Base-by-base conservation (phyloP, 2,888 invertebrate species). In the Unio pictorum region DNA sequence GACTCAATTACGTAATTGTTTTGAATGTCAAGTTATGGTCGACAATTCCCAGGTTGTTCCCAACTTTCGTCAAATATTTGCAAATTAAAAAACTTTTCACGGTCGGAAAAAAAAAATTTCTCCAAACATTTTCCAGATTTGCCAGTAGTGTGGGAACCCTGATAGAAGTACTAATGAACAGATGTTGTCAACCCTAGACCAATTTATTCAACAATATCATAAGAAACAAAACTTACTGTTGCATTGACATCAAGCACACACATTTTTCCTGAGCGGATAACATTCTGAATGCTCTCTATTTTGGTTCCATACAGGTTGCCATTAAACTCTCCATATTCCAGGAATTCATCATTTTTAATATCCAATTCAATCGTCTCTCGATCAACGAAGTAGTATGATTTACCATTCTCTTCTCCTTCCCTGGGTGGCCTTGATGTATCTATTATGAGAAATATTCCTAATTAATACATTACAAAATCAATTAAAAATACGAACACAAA, bases 211-310 rank as follows among this genome's bases (percentile, higher is more conserved):
- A 8, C n/a, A 58, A 58, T 23, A 58, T 58, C 11, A 15, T 7
- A 0, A 23, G 58, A 58, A 58, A 26, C 11, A 34, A 45, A 55
- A 81, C 86, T 79, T 78, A 91, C 91, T 80, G 91, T 90, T 62
- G 99, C 97, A 90, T 98, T 98, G 62, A 99, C 92, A 91, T 99
- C 98, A 74, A 99, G 93, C 23, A 99, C 97, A 92, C 99, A 99
- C 87, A 98, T 98, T 91, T 97, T 98, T 64, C 97, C 98, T 5
- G 95, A 95, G 90, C 95, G 95, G 69, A 98, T 97, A 56, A 99
- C 97, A 71, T 95, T 94, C 74, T 97, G 93, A 83, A 99, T 97
- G 6, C 97, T 97, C 90, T 97, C 97, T 79, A 97, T 91, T 61
- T 97, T 96, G 67, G 98, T 98, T 64, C 98, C 96, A 91, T 98